Evolutionary conservation across 2,888 invertebrate genomes (phyloP).

Genomic region (Acanthosepion pharaonis): DNA sequence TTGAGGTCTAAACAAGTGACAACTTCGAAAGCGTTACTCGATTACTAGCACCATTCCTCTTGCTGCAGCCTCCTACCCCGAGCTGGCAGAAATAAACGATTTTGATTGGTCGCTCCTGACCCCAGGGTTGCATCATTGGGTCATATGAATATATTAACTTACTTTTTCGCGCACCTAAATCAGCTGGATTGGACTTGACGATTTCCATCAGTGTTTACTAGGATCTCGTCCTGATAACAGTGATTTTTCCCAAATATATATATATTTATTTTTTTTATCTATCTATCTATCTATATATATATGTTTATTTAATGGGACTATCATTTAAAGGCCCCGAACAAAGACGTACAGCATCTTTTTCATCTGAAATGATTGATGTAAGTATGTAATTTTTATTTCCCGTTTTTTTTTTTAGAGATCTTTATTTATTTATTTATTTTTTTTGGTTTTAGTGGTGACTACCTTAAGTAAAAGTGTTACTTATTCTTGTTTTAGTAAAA

Average conservation of each 20-base stretch:
- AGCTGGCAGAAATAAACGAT: background rate
- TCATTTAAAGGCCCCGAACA: conserved; percentile 44
- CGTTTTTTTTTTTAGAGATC: background rate
- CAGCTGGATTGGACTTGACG: conserved; percentile 41
- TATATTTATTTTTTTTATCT: background rate
- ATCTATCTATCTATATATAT: background rate
- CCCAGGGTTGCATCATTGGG: conserved; percentile 46
- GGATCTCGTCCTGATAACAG: background rate
- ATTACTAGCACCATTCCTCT: background rate
- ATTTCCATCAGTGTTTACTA: background rate
- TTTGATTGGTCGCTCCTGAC: conserved; percentile 39
- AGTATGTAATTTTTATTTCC: background rate
- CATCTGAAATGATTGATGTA: conserved; percentile 45
- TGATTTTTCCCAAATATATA: background rate
- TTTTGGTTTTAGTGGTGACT: background rate
- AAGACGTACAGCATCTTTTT: conserved; percentile 2
- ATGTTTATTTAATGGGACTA: conserved; percentile 44
- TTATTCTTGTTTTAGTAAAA: background rate
- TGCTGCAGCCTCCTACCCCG: background rate
- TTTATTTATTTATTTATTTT: background rate
- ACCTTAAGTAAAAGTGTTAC: too few species aligned
- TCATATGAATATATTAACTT: conserved; percentile 48
- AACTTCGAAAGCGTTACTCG: background rate
- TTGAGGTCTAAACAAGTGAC: background rate
- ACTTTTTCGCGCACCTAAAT: conserved; percentile 14